Base-by-base conservation (phyloP, 2,888 invertebrate species). In the Sphecodes monilicornis region DNA sequence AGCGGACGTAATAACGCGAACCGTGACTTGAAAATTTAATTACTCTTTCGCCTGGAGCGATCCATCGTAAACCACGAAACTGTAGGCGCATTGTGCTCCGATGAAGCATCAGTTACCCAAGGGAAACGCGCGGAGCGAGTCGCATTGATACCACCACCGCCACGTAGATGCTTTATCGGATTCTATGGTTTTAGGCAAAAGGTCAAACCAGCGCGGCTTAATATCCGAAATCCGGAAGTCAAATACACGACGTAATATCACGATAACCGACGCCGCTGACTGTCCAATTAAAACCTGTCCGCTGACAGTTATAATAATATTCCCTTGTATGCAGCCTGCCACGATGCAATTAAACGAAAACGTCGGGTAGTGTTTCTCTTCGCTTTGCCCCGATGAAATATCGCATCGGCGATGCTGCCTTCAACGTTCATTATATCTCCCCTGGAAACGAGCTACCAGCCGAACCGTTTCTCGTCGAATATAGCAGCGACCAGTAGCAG, bases 271-370 rank as follows among this genome's bases (percentile, higher is more conserved):
- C n/a, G 29, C 57, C 32, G 32, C 36, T n/a, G 10, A 57, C n/a
- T 26, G 69, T 69, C 69, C 73, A 80, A 80, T 84, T 80, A 84
- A 74, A 74, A 77, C 43, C 80, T 32, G 54, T 22, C 77, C 41
- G 54, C 64, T 70, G 84, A 74, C 75, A 78, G 46, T 80, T 74
- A 69, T 69, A 76, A 73, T 39, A 69, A 83, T 75, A 70, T 46
- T 71, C 64, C 41, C 18, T 10, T 22, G 69, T n/a, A 46, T 39
- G 54, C n/a, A 50, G 36, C 13, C 26, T 54, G 46, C 32, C 68
- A 16, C 50, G 50, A 8, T 32, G 68, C 41, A 71, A 80, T 80
- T 79, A 64, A 80, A 54, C 32, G 71, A 78, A 64, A 78, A 66
- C n/a, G 36, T 13, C 60, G 72, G 4, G 22, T 16, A 10, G 32